Evolutionary conservation across 2,888 invertebrate genomes (phyloP), one percentile per base, ranked within the genome.

Genomic region (Eristalis arbustorum): DNA sequence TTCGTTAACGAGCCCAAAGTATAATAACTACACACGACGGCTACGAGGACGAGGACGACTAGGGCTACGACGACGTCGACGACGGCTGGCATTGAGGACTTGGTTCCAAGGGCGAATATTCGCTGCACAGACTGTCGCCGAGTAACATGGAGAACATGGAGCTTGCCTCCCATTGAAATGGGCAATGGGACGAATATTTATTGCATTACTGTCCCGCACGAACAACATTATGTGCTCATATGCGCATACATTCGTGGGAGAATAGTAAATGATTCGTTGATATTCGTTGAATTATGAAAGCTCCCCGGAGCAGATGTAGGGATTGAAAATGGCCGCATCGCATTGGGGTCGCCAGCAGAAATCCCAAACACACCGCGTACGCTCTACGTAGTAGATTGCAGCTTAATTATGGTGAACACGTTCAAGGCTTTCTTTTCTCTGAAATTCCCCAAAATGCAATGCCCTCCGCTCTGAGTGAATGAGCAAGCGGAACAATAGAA

Each of bases 131-230:
- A 49, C 49, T 18, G 49, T 49, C 49, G 49, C 49, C 49, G 49
- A 18, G 18, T 42, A 49, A 18, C 49, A 49, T n/a, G 18, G 49
- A 18, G 18, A 18, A 42, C 42, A 42, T n/a, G 42, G 42, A n/a
- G 42, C 14, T 13, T 66, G 67, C 56, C 28, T 31, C 22, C 59
- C 8, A 49, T 49, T 34, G 42, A 68, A 76, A 61, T 62, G 37
- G 31, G 22, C 40, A 67, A 72, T 77, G 67, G 57, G 31, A 77
- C 71, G 73, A 72, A 83, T 63, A 78, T 83, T 83, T 83, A 78
- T 78, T 68, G 59, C 73, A 59, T 25, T 63, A 18, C 72, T 72
- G 59, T n/a, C 40, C 73, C 14, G 63, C 67, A 76, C 23, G 57
- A 59, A 49, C 49, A 18, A 18, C 49, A 49, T 49, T 49, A 49